A percentile compares a stretch with the other conserved stretches of the same genome.
Conservation (phyloP, 2,888 invertebrate species). For the Platerodrilus igneus region DNA sequence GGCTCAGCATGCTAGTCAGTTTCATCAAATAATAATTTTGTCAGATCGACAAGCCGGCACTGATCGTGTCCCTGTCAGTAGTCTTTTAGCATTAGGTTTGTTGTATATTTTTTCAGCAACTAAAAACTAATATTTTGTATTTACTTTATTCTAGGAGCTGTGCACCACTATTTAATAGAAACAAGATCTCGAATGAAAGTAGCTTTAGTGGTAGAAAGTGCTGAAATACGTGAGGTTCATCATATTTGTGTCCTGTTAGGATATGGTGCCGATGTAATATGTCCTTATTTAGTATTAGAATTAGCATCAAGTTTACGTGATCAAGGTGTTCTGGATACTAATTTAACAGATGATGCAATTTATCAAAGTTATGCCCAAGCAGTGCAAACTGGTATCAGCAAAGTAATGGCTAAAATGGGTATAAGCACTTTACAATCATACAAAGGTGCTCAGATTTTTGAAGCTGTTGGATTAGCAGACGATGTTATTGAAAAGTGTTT, state of each 20-base stretch:
- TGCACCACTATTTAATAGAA: constrained; percentile 94
- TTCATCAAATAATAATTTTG: constrained; percentile 78
- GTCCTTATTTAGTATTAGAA: constrained; percentile 95
- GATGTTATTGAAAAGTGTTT: constrained; percentile 95
- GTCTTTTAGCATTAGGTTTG: constrained; percentile 70
- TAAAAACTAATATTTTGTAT: constrained; percentile 7
- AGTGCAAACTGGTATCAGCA: constrained; percentile 50
- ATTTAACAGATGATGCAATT: constrained; percentile 73
- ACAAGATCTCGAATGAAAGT: constrained; percentile 94
- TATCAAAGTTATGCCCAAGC: constrained; percentile 86
- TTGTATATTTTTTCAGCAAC: background rate
- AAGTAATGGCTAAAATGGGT: constrained; percentile 99
- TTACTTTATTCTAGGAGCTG: constrained; percentile 58
- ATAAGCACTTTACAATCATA: constrained; percentile 98
- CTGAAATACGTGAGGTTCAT: constrained; percentile 93
- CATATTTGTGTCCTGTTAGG: constrained; percentile 93
- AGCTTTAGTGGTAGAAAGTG: constrained; percentile 91
- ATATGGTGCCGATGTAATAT: constrained; percentile 97
- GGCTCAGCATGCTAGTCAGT: constrained; percentile 64
- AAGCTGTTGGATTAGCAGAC: constrained; percentile 90
- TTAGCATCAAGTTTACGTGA: constrained; percentile 80
- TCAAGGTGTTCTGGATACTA: constrained; percentile 77
- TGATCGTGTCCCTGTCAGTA: constrained; percentile 68
- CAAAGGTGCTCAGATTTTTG: constrained; percentile 98
- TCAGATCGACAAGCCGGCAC: constrained; percentile 71